phyloP scores from a whole-genome alignment of 2,888 invertebrate genomes.

The Xanthorhoe spadicearia region DNA sequence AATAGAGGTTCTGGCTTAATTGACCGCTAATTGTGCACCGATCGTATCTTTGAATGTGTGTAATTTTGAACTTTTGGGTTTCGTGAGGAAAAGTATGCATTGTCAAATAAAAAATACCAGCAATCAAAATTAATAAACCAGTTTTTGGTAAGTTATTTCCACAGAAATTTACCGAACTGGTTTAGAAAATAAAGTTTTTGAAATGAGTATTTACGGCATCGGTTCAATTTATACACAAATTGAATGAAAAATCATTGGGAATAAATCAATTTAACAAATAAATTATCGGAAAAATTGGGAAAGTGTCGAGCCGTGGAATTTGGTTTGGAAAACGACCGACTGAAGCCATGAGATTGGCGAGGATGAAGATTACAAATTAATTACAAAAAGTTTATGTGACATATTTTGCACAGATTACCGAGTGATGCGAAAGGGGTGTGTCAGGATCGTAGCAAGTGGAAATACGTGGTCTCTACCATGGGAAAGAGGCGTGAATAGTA shows the following conservation, averaged over 20 bases:
- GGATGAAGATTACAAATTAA: neutral
- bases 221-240: conserved; percentile 8
- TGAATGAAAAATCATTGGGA: conserved; percentile 31
- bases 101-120: conserved; percentile 5
- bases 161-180: neutral
- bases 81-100: conserved; percentile 11
- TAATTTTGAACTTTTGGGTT: conserved; percentile 23
- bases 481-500: too few species aligned
- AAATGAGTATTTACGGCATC: neutral
- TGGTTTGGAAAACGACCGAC: conserved; percentile 49
- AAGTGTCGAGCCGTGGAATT: conserved; percentile 50
- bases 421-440: neutral
- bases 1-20: conserved; percentile 51
- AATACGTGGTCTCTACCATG: too few species aligned
- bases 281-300: conserved; percentile 52
- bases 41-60: conserved; percentile 39
- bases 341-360: conserved; percentile 44
- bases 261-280: conserved; percentile 51
- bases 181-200: neutral
- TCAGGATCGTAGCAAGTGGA: too few species aligned
- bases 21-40: conserved; percentile 45
- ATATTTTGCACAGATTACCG: too few species aligned
- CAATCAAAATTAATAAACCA: neutral
- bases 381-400: neutral
- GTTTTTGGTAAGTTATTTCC: neutral